Percentiles rank a stretch among this genome's conserved stretches.
phyloP scores from a whole-genome alignment of 2,888 invertebrate genomes.

The Sphecodes monilicornis region DNA sequence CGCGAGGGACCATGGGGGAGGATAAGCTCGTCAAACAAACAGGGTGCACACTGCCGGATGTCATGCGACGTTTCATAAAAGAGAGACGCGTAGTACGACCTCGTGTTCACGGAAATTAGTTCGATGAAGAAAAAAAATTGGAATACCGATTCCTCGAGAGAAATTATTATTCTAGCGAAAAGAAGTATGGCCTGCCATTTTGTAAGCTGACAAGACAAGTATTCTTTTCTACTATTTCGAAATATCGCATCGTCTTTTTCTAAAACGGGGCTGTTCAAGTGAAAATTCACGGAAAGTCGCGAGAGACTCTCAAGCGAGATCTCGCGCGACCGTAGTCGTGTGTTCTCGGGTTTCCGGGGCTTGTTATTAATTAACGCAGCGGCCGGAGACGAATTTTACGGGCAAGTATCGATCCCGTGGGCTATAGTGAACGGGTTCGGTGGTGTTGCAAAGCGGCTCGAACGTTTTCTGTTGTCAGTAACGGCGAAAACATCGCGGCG shows the following conservation, averaged over 20 bases:
- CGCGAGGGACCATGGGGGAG: conserved; percentile 38
- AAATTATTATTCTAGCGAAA: background rate
- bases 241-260: background rate
- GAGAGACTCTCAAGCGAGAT: background rate
- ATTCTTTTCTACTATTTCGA: background rate
- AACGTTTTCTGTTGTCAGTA: conserved; percentile 6
- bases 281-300: background rate
- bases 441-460: background rate
- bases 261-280: background rate
- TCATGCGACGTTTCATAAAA: conserved; percentile 55
- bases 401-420: background rate
- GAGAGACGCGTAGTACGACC: conserved; percentile 44
- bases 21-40: conserved; percentile 56
- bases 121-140: background rate
- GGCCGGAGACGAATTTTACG: background rate
- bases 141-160: conserved; percentile 23
- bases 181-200: background rate
- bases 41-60: conserved; percentile 62
- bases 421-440: background rate
- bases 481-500: background rate
- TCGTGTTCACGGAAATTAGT: conserved; percentile 20
- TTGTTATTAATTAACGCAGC: background rate
- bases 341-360: background rate
- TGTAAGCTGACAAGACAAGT: background rate
- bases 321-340: background rate